Conservation (phyloP, 1,140 invertebrate genomes). For the Musca vetustissima region DNA sequence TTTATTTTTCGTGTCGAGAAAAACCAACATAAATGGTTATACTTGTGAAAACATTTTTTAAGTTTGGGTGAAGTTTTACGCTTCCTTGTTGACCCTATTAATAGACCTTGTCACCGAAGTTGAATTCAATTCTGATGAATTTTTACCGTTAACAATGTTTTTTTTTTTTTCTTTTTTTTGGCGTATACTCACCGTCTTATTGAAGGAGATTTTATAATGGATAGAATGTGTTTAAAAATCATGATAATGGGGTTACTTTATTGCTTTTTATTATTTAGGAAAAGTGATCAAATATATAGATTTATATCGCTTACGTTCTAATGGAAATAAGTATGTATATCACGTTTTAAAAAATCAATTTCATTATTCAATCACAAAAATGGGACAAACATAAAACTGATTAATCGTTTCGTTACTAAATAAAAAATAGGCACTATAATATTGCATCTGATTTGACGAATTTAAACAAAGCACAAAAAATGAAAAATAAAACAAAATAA, state of each 20-base stretch:
- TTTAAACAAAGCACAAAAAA: neutral
- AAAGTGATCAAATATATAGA: conserved; percentile 6
- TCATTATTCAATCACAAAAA: conserved; percentile 11
- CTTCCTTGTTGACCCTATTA: too few species aligned
- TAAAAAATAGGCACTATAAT: conserved; percentile 55
- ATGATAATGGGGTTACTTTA: neutral
- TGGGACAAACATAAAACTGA: neutral
- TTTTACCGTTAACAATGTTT: too few species aligned
- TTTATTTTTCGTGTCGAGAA: too few species aligned
- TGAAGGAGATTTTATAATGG: too few species aligned
- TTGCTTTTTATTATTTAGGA: conserved; percentile 8
- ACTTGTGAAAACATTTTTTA: too few species aligned
- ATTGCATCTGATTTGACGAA: conserved; percentile 40
- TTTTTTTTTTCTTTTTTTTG: too few species aligned
- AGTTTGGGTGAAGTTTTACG: too few species aligned
- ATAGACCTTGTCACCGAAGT: too few species aligned
- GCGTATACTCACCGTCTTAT: too few species aligned
- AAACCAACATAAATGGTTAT: too few species aligned
- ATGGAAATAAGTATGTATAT: conserved; percentile 15
- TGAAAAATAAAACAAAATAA: neutral
- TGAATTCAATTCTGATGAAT: too few species aligned
- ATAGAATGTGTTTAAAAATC: neutral
- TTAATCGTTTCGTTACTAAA: conserved; percentile 23
- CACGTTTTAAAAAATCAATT: conserved; percentile 17
- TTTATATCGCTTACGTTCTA: conserved; percentile 7